Evolutionary conservation across 2,888 invertebrate species (phyloP), one percentile per base, ranked within the genome.

Genomic region (Lathronympha strigana): DNA sequence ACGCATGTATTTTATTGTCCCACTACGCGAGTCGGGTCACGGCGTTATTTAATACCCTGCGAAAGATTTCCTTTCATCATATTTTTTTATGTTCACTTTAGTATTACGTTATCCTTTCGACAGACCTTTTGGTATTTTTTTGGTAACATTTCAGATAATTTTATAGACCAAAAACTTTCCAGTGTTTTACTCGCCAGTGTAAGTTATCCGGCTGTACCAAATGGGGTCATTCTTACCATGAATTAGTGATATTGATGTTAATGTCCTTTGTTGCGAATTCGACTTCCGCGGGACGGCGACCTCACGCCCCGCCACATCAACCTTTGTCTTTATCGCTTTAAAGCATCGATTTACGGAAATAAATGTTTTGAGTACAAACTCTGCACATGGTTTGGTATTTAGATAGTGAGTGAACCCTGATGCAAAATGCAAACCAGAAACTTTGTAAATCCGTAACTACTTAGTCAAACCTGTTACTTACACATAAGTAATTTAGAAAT

Each of bases 251-350:
- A 67, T 57, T 63, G 64, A 67, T 69, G 66, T 72, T 71, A 72
- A 67, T 71, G 69, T 76, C 75, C 76, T 77, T 76, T 74, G 73
- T 76, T 73, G 72, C 66, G 51, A 71, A 73, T 76, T 72, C 72
- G 72, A 79, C 77, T 81, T 79, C 80, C 80, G 78, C 63, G 72
- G 69, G 71, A 73, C 50, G 53, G 58, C 72, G 75, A 75, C 79
- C 78, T 79, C 68, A 72, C 64, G 63, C 63, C 69, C 76, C 73
- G 73, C 74, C 60, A 33, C 63, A 66, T 68, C 68, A 68, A 71
- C 72, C 69, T 76, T 73, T 70, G 68, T 74, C 69, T 72, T 72
- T 72, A 67, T 61, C 63, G 67, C 63, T 71, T 72, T 66, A 69
- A 73, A 73, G 69, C 72, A 70, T 72, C 73, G 67, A 73, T 68